Evolutionary conservation across 2,797 vertebrate species (phyloP), one percentile per base, ranked within the genome.

Genomic region (Lagorchestes hirsutus): DNA sequence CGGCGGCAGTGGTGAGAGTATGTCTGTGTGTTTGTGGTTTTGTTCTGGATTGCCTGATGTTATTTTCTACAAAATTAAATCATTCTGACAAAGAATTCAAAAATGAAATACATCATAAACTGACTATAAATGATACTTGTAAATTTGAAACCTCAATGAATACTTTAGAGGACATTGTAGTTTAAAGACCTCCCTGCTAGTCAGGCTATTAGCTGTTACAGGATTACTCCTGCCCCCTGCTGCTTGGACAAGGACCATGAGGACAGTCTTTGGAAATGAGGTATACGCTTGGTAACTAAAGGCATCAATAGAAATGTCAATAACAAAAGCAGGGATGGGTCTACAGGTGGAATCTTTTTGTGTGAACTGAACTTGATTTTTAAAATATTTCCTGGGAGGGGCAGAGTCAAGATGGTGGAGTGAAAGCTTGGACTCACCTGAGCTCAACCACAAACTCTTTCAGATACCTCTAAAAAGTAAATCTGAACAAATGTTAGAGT

Each of bases 281-380:
- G 5, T 74, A 40, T 22, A 40, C 0, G 0, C 67, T 74, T 82
- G n/a, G 46, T 46, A 31, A 82, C 18, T 54, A 90, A 96, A 95
- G n/a, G 4, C 54, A 5, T 97, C 90, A 82, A 50, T 90, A 95
- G 58, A 95, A 96, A 95, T 54, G 55, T 95, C 59, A 96, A 22
- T 91, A 93, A 57, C 52, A 62, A 94, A 50, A 54, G 2, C 59
- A 91, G 54, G 31, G 5, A 58, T 58, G 56, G 22, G 2, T 82
- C 74, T 82, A 82, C 2, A 24, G n/a, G n/a, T 40, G 6, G n/a
- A 74, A 74, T 40, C n/a, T 54, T 50, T 93, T 54, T 59, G 50
- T 90, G 28, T 82, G 11, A 52, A 28, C 92, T 92, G 57, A 14
- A 56, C 94, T 94, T 94, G 90, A 82, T 40, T 82, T 82, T 95